Base-by-base conservation (phyloP, 1,140 invertebrate genomes). In the Agraylea sexmaculata region DNA sequence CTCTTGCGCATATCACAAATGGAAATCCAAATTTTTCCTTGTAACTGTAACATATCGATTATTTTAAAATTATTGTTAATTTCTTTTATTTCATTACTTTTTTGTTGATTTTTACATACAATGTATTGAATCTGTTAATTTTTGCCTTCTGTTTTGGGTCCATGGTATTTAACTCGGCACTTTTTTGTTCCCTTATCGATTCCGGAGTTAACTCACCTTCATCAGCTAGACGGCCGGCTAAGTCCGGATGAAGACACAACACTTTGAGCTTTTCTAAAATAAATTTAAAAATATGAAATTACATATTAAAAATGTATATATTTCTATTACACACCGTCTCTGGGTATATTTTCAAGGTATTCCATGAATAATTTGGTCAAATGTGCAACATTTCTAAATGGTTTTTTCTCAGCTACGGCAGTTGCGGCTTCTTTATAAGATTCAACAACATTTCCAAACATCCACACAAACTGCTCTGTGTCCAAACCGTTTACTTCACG, bases 21-120 rank as follows among this genome's bases (percentile, higher is more conserved):
- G 79, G 78, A 56, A 80, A 80, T 22, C 70, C 70, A 60, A 79
- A 79, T 51, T 78, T 79, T 13, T 58, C 51, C 56, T 70, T 75
- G 49, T 82, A 82, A 40, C 72, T 76, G 54, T 19, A 55, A 62
- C 54, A n/a, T n/a, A n/a, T n/a, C n/a, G n/a, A n/a, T n/a, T 20
- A 36, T 18, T 36, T 31, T 39, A 12, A 33, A 40, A 32, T n/a
- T 20, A 42, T 7, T 40, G 12, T 16, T 30, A 30, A 40, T 25
- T 31, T 18, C 18, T 6, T 18, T 34, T 10, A 16, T 36, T 20
- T 17, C 13, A 36, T 36, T 36, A 17, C 6, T 18, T 7, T 36
- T 36, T 38, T 12, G 23, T 31, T 7, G 13, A 49, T 28, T 43
- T 13, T 36, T 42, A 54, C 57, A 55, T 57, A 74, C 73, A 58